Base-by-base conservation (phyloP, 2,888 invertebrate genomes). In the Drosophila kokeensis region DNA sequence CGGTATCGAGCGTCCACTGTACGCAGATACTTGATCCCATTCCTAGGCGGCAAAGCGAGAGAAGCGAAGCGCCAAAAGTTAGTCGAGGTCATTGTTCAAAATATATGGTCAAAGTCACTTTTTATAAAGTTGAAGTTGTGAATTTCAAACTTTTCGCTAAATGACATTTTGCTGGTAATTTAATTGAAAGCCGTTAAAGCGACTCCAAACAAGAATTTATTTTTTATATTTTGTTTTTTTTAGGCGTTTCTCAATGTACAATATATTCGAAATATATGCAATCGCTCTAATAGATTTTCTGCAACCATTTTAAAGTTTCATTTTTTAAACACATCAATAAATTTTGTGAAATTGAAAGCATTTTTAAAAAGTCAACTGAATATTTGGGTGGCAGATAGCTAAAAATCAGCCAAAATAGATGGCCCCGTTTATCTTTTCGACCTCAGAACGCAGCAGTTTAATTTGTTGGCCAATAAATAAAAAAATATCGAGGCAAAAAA, bases 21-120 rank as follows among this genome's bases (percentile, higher is more conserved):
- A 98, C 60, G 97, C 97, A 49, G 98, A 98, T 75, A 98, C 96
- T 92, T 96, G 96, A 92, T 97, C 97, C 97, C 97, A 97, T 92
- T 97, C 97, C 94, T 95, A 74, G 15, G n/a, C 24, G 75, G 83
- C 42, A 50, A 63, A 45, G 61, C 67, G 11, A 4, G 15, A 10
- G 10, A 13, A 6, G 4, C 5, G 5, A 18, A 27, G 30, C 30
- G 24, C 4, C 24, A 24, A 45, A 27, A 45, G 24, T 45, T 45
- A 45, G 24, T 8, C 24, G 45, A 8, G 24, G 45, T 24, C 24
- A 45, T 45, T 24, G 45, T 45, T 45, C 7, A 45, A 45, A 45
- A 24, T 45, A 24, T 45, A 15, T 15, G 4, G 15, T 24, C 45
- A 24, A 45, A 45, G 15, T 45, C 15, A 15, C 21, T 45, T 45